A percentile compares a stretch with the other conserved stretches of the same genome.
Conservation (phyloP, 1,140 invertebrate species). For the Drosophila nikananu region DNA sequence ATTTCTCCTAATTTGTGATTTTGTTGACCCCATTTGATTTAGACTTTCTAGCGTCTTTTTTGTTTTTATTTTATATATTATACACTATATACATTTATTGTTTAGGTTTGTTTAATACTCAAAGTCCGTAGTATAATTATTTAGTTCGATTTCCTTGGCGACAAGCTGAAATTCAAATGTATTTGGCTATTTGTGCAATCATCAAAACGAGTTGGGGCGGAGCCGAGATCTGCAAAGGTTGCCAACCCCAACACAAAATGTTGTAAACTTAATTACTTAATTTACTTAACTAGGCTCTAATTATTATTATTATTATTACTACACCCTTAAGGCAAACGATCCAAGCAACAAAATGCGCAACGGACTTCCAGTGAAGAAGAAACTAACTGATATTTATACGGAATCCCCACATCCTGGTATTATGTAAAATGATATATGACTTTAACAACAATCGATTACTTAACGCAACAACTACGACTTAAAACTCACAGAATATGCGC, state of each 20-base stretch:
- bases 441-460: slow-evolving; percentile 54
- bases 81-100: slow-evolving; percentile 32
- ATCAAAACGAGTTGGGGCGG: slow-evolving; percentile 56
- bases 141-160: slow-evolving; percentile 50
- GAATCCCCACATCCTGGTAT: slow-evolving; percentile 54
- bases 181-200: slow-evolving; percentile 83
- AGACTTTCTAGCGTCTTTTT: slow-evolving; percentile 42
- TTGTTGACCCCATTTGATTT: slow-evolving; percentile 61
- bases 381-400: slow-evolving; percentile 73
- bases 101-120: slow-evolving; percentile 70
- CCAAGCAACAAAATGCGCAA: slow-evolving; percentile 71
- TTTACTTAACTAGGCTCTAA: slow-evolving; percentile 70
- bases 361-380: slow-evolving; percentile 79
- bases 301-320: not conserved
- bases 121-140: slow-evolving; percentile 74
- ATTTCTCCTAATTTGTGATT: slow-evolving; percentile 61
- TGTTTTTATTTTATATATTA: slow-evolving; percentile 59
- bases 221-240: slow-evolving; percentile 9
- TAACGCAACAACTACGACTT: slow-evolving; percentile 70
- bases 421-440: slow-evolving; percentile 55
- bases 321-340: slow-evolving; percentile 33
- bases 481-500: slow-evolving; percentile 57
- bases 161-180: slow-evolving; percentile 58
- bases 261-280: slow-evolving; percentile 73
- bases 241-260: slow-evolving; percentile 40